Percentiles rank a stretch among this genome's conserved stretches.
phyloP scores from a whole-genome alignment of 2,888 invertebrate species.

The Orthosia incerta region DNA sequence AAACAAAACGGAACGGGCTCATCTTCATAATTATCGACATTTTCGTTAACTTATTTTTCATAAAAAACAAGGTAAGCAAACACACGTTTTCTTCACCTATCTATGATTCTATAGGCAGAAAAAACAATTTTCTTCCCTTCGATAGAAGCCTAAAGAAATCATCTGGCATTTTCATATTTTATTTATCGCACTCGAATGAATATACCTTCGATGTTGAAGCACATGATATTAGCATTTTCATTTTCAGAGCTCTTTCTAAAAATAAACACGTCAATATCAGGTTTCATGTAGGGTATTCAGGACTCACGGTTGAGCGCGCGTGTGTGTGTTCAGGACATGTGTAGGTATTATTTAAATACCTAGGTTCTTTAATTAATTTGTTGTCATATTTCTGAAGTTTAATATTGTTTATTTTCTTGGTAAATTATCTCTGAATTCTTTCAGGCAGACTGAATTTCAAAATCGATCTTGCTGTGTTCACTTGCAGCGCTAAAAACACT shows the following conservation, averaged over 20 bases:
- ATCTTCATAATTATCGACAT: not conserved
- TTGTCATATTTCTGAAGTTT: not conserved
- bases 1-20: not conserved
- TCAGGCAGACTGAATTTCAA: not conserved
- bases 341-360: constrained; percentile 4
- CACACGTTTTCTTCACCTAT: not conserved
- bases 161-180: not conserved
- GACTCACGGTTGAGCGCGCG: constrained; percentile 18
- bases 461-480: not conserved
- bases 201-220: constrained; percentile 14
- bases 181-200: not conserved
- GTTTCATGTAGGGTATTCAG: constrained; percentile 40
- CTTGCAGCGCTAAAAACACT: not conserved
- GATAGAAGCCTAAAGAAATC: not conserved
- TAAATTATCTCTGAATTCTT: not conserved
- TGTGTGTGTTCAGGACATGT: constrained; percentile 23
- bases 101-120: not conserved
- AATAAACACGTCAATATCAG: constrained; percentile 54
- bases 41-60: not conserved
- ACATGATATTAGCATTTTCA: constrained; percentile 19
- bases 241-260: constrained; percentile 34
- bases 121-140: not conserved
- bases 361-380: not conserved
- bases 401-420: not conserved
- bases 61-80: not conserved